phyloP scores from a whole-genome alignment of 2,888 invertebrate species.

The Cheilosia soror region DNA sequence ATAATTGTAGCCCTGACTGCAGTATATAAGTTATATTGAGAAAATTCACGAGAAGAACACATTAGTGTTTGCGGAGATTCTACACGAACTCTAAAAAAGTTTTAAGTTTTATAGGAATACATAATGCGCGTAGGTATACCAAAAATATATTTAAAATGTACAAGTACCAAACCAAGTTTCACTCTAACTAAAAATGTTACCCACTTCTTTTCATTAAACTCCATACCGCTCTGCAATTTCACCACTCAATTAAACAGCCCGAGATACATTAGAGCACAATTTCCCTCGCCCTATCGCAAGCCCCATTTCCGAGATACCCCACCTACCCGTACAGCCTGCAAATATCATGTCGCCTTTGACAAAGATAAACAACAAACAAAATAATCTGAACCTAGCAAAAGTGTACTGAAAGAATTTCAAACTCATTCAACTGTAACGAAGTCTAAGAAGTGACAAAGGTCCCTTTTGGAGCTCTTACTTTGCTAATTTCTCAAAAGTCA shows the following conservation, averaged over 20 bases:
- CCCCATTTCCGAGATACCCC: slow-evolving; percentile 1
- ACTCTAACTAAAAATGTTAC: neutral
- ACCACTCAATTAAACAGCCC: neutral
- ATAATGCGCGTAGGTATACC: too few relatives aligned
- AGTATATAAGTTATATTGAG: too few relatives aligned
- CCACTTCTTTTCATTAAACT: too few relatives aligned
- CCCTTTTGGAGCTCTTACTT: slow-evolving; percentile 56
- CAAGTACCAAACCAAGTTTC: neutral
- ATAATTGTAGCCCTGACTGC: too few relatives aligned
- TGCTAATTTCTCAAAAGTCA: slow-evolving; percentile 64
- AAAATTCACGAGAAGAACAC: too few relatives aligned
- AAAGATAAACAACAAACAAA: slow-evolving; percentile 44
- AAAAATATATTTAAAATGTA: too few relatives aligned
- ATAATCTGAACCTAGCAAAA: slow-evolving; percentile 50
- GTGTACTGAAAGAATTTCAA: slow-evolving; percentile 64
- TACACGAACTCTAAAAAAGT: too few relatives aligned
- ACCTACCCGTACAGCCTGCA: neutral
- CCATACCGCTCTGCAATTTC: neutral
- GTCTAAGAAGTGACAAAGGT: slow-evolving; percentile 44
- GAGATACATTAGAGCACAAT: neutral
- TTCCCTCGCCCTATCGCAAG: slow-evolving; percentile 25
- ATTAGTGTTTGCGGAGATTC: too few relatives aligned
- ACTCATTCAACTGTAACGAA: slow-evolving; percentile 36
- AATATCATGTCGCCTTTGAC: slow-evolving; percentile 23
- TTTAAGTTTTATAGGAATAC: too few relatives aligned